Base-by-base conservation (phyloP, 1,140 invertebrate species). In the Drosophila repleta region DNA sequence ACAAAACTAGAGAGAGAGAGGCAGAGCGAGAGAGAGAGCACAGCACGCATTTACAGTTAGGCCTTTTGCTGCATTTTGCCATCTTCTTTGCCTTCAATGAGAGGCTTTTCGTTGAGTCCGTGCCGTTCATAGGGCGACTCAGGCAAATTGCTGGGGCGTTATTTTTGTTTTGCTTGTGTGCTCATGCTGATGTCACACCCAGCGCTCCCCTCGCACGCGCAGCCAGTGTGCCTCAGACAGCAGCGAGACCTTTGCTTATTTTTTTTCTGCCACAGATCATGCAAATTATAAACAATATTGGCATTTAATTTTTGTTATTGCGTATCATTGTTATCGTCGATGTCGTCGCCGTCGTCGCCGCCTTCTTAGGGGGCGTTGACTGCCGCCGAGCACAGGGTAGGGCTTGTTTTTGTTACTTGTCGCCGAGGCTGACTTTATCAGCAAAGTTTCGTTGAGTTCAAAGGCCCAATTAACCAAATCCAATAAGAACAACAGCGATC, bases 11-110 rank as follows among this genome's bases (percentile, higher is more conserved):
- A 35, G 32, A 35, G 11, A 35, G 32, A 6, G 8, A 35, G 32
- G n/a, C n/a, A 35, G 32, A 35, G 57, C 57, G 63, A 61, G 65
- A 74, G 64, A 64, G 64, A n/a, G n/a, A n/a, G n/a, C n/a, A n/a
- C n/a, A n/a, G n/a, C n/a, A n/a, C n/a, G n/a, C n/a, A n/a, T 85
- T 85, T 85, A 85, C 81, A 87, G 81, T 87, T 85, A 85, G 77
- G 62, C 69, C 77, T 55, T 73, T 57, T 76, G 62, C 43, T 43
- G 49, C 43, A 35, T 74, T 53, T 78, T 67, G 53, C 56, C 43
- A 41, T 66, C 48, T 37, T 55, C 35, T 65, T 74, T 69, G 53
- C 52, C 51, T 20, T 78, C 74, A 87, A 85, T 35, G 32, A 35
- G 8, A 35, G 32, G 32, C 32, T 85, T 79, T 74, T 81, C 49